Percentiles rank a stretch among this genome's conserved stretches.
Evolutionary conservation across 2,113 vertebrate species (phyloP).

Genomic region (Indicator indicator): DNA sequence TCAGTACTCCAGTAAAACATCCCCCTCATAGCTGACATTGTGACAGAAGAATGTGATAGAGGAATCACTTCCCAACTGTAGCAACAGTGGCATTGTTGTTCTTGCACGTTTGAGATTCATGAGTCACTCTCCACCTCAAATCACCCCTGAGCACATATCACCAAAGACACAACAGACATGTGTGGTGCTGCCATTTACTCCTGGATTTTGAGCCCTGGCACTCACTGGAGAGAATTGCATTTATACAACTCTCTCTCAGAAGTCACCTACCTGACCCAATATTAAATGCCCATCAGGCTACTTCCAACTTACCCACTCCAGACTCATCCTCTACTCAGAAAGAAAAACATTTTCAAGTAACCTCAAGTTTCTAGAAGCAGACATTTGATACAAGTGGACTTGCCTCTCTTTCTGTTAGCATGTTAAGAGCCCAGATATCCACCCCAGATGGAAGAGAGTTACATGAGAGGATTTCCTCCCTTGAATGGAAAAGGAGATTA

Average conservation of each 20-base stretch:
- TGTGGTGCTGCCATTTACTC: neutral
- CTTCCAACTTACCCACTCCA: neutral
- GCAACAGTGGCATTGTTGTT: neutral
- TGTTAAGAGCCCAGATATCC: neutral
- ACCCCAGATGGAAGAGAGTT: neutral
- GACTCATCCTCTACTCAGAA: neutral
- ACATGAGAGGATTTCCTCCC: neutral
- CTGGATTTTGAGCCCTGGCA: neutral
- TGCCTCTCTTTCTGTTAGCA: neutral
- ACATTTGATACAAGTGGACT: neutral
- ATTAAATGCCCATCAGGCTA: neutral
- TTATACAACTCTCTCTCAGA: neutral
- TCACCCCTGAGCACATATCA: neutral
- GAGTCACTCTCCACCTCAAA: neutral
- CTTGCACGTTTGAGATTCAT: neutral
- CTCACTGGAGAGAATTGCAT: neutral
- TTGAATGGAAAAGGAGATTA: neutral
- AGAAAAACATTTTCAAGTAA: neutral
- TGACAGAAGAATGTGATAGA: neutral
- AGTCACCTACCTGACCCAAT: neutral
- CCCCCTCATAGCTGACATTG: neutral
- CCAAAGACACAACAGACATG: neutral
- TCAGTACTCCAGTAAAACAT: neutral
- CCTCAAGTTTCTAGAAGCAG: neutral
- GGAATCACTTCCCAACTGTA: neutral